Base-by-base conservation (phyloP, 1,140 invertebrate species). In the Adoxophyes honmai region DNA sequence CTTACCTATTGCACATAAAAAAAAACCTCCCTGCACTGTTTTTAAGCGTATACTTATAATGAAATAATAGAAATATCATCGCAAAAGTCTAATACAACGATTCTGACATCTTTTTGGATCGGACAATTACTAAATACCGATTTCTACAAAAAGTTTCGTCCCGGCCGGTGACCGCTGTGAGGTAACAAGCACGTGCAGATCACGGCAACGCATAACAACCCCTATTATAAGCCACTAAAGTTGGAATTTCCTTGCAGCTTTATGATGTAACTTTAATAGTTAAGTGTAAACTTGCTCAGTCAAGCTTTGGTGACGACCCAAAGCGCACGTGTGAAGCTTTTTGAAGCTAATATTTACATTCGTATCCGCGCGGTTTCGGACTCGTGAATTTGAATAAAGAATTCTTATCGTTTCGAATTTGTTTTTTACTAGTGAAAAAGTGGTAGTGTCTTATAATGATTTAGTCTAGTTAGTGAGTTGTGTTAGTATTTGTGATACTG, bases 241-340 rank as follows among this genome's bases (percentile, higher is more conserved):
- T n/a, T 10, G 4, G n/a, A 9, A 18, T 44, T 44, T 1, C 14
- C n/a, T 4, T 44, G 13, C 16, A 21, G 8, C 1, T n/a, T 2
- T 44, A 9, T 44, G 39, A 44, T 44, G 39, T 44, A 44, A 44
- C 15, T 44, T 44, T 18, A 21, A 44, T 18, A n/a, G n/a, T 44
- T 5, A 34, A 52, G 21, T n/a, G 13, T 52, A 13, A 52, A 52
- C 18, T 15, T 52, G 48, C 18, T 34, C 21, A 39, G 38, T 39
- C 14, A 44, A 44, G 39, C 39, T 44, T 44, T 44, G 39, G 39
- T 16, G 9, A 16, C 39, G 18, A 21, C 14, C 9, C 28, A 11
- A 33, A 34, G 48, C 48, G 48, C 9, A 5, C 48, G 44, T 4
- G 48, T 52, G 44, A n/a, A 51, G 48, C 48, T 52, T 51, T 52